Base-by-base conservation (phyloP, 2,797 vertebrate species). In the Argyrosomus regius region DNA sequence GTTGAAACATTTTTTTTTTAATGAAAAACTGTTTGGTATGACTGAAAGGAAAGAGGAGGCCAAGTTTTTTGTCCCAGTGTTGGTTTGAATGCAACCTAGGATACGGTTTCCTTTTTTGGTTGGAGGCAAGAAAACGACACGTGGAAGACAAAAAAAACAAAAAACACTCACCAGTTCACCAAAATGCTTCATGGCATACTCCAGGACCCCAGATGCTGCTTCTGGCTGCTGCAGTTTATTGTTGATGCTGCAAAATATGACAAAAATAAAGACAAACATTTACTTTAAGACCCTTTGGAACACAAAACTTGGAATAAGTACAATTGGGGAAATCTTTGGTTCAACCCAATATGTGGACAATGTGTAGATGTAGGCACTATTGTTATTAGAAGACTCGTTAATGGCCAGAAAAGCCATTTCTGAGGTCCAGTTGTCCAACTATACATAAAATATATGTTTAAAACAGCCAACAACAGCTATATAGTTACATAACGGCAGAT, bases 121-220 rank as follows among this genome's bases (percentile, higher is more conserved):
- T 43, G 5, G 28, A 57, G 13, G 11, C 1, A 65, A 59, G 80
- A 31, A 67, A 46, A n/a, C 10, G 0, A 49, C 16, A 2, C 4
- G 8, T 39, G 35, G 35, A 54, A 63, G 45, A 31, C 43, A 17
- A 26, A 72, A 46, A 56, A 31, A 72, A 50, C 22, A 56, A 39
- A 17, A 79, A 61, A 14, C 12, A 93, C 97, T 97, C 85, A 99
- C 98, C 97, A 99, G 93, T 85, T 99, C 98, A 52, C 98, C 97
- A 73, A 98, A 99, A 93, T 99, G 98, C 78, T 99, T 99, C 98
- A 99, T 99, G 92, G 98, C 98, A 2, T 99, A 99, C 71, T 99
- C 98, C 79, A 99, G 89, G 22, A 99, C 98, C 6, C 98, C 98
- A 1, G 98, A 96, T 6, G 98, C 98, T 0, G 98, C 98, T 91